These are phyloP conservation scores for Philaenus spumarius DNA, from an alignment of 1,140 invertebrate genomes.

Conservation along the genomic window DNA sequence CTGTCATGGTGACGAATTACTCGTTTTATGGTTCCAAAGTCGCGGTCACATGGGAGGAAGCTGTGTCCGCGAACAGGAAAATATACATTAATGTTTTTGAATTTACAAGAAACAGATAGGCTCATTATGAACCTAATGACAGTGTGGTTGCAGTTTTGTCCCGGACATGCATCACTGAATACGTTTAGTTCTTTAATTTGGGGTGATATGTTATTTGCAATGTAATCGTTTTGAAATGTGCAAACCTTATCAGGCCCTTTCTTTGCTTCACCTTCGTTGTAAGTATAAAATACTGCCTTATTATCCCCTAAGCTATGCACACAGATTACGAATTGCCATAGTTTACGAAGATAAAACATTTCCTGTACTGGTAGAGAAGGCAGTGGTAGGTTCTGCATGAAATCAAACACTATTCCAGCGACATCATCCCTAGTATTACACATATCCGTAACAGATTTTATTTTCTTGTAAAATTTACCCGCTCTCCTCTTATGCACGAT, in stretches of 20 bases:
- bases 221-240: no score
- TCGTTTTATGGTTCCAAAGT: constrained; percentile 10
- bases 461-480: constrained; percentile 31
- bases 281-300: no score
- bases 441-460: constrained; percentile 24
- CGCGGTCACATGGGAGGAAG: constrained; percentile 13
- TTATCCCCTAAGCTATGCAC: no score
- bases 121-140: constrained; percentile 12
- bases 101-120: constrained; percentile 5
- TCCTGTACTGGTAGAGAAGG: constrained; percentile 27
- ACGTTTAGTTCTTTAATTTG: constrained; percentile 28
- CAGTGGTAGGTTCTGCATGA: constrained; percentile 36
- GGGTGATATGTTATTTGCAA: constrained; percentile 12
- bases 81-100: constrained; percentile 18
- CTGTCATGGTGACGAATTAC: background rate
- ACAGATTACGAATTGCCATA: no score
- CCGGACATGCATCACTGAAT: constrained; percentile 5
- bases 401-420: constrained; percentile 32
- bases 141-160: constrained; percentile 20
- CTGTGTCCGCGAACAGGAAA: constrained; percentile 20
- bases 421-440: constrained; percentile 19
- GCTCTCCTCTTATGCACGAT: constrained; percentile 26
- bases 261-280: no score
- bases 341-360: no score
- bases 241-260: no score